A percentile compares a stretch with the other conserved stretches of the same genome.
Evolutionary conservation across 2,888 invertebrate genomes (phyloP).

Genomic region (Ophion obscuratus): DNA sequence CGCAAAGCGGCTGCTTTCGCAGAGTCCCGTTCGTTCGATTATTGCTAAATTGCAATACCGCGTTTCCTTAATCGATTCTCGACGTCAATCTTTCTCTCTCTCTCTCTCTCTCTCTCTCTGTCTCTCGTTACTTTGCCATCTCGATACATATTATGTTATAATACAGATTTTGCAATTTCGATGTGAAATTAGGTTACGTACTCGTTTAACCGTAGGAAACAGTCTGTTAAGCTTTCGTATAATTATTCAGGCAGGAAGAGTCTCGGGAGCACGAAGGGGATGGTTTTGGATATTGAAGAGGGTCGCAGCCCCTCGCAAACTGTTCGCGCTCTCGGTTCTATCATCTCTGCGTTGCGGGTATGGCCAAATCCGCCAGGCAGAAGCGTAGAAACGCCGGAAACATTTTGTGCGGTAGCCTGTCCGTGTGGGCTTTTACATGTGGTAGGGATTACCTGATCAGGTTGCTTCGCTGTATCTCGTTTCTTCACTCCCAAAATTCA

Average conservation of each 20-base stretch:
- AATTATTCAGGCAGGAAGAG: constrained; percentile 66
- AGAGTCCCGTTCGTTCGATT: background rate
- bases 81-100: background rate
- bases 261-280: background rate
- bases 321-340: constrained; percentile 50
- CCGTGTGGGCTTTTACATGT: constrained; percentile 26
- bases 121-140: background rate
- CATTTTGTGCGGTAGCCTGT: constrained; percentile 31
- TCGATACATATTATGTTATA: constrained; percentile 31
- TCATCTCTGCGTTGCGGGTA: constrained; percentile 21
- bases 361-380: constrained; percentile 40
- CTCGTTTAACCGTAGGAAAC: constrained; percentile 70
- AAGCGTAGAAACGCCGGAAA: constrained; percentile 45
- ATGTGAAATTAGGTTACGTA: constrained; percentile 69
- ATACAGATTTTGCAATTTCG: constrained; percentile 58
- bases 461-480: constrained; percentile 60
- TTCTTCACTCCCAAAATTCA: constrained; percentile 62
- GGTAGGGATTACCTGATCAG: constrained; percentile 63
- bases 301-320: constrained; percentile 46
- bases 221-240: constrained; percentile 69
- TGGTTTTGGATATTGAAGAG: constrained; percentile 63
- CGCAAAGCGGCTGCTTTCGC: background rate
- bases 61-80: constrained; percentile 13
- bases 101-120: background rate
- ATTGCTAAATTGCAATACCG: constrained; percentile 24